A percentile compares a stretch with the other conserved stretches of the same genome.
Evolutionary conservation across 2,888 invertebrate species (phyloP).

Genomic region (Lagria hirta): DNA sequence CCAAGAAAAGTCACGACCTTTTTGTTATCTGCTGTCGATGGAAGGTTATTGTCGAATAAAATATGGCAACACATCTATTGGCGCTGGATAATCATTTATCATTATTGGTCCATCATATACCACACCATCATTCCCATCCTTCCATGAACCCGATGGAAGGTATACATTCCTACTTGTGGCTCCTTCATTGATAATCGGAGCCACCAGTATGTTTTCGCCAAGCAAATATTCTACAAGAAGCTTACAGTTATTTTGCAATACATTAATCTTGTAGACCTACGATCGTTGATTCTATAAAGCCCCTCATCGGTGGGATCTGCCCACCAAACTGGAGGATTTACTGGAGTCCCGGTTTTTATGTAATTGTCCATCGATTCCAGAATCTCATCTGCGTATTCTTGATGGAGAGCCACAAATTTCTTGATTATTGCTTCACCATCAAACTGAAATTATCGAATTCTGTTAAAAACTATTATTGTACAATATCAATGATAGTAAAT

Average conservation of each 20-base stretch:
- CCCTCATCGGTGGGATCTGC: constrained; percentile 67
- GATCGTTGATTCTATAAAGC: constrained; percentile 60
- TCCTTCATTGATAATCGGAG: constrained; percentile 70
- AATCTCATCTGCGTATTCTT: constrained; percentile 62
- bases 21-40: no score
- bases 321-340: constrained; percentile 88
- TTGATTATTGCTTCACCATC: constrained; percentile 65
- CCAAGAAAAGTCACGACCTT: no score
- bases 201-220: constrained; percentile 75
- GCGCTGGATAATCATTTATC: constrained; percentile 66
- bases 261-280: constrained; percentile 46
- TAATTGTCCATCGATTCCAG: constrained; percentile 63
- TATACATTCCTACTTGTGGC: constrained; percentile 68
- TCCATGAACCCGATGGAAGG: constrained; percentile 75
- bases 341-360: constrained; percentile 65
- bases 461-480: constrained; percentile 3
- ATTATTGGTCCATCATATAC: constrained; percentile 62
- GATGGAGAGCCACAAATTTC: constrained; percentile 67
- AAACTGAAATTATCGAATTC: constrained; percentile 45
- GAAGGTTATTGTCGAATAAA: constrained; percentile 52
- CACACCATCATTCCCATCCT: constrained; percentile 59
- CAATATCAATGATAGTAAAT: no score
- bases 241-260: no score
- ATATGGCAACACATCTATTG: constrained; percentile 68
- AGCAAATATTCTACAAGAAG: constrained; percentile 76